phyloP scores from a whole-genome alignment of 2,888 invertebrate genomes.

The Mycalesis mineus region DNA sequence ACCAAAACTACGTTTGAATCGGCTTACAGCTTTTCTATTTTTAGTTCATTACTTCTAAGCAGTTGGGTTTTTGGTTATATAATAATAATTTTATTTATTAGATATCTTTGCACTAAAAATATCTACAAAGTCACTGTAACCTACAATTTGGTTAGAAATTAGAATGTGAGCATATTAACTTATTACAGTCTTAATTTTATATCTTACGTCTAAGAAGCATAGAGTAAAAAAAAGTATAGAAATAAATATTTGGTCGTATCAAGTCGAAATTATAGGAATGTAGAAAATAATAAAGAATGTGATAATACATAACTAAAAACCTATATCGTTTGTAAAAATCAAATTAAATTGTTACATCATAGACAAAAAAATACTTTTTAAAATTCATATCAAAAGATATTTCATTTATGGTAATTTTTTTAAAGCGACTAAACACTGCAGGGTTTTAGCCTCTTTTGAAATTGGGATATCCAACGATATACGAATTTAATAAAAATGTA shows the following conservation, averaged over 20 bases:
- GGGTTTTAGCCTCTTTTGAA: background rate
- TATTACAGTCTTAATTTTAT: conserved; percentile 30
- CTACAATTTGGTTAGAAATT: conserved; percentile 12
- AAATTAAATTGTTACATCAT: background rate
- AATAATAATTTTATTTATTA: no score
- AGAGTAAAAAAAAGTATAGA: conserved; percentile 15
- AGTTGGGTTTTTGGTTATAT: no score
- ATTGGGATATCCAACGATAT: background rate
- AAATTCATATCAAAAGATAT: background rate
- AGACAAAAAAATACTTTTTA: background rate
- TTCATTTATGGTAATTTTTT: background rate
- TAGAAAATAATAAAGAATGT: conserved; percentile 14
- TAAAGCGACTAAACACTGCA: background rate
- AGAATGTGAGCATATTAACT: conserved; percentile 23
- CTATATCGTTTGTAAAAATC: background rate
- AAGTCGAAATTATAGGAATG: conserved; percentile 22
- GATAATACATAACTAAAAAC: background rate
- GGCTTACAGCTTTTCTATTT: no score
- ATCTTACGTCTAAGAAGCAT: conserved; percentile 27
- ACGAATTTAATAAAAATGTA: background rate
- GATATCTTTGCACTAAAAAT: background rate
- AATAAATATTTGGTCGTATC: conserved; percentile 27
- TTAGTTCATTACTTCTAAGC: no score
- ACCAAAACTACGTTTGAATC: no score
- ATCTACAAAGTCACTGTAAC: background rate